These are phyloP conservation scores for Chroicocephalus ridibundus DNA, from an alignment of 2,113 vertebrate species.

Conservation along the genomic window DNA sequence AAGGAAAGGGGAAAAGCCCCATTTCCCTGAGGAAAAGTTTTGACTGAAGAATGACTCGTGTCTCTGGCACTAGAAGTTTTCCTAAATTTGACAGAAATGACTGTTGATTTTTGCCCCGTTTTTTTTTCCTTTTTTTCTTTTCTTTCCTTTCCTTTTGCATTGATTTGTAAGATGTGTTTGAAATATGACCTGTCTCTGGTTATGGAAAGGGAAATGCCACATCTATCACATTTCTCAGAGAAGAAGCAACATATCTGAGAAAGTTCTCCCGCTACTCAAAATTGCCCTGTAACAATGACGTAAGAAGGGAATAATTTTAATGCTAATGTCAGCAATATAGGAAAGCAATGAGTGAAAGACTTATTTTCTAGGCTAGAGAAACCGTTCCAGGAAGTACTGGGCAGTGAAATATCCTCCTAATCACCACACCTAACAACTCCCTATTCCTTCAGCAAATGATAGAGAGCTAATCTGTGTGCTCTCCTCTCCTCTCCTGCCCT, in stretches of 20 bases:
- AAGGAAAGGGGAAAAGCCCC: not conserved
- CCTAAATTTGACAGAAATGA: not conserved
- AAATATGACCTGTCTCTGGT: not conserved
- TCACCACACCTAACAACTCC: not conserved
- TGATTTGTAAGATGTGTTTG: not conserved
- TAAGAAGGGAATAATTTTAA: not conserved
- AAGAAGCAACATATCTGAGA: not conserved
- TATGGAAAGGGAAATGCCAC: not conserved
- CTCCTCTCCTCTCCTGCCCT: no score
- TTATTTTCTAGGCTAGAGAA: not conserved
- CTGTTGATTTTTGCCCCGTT: not conserved
- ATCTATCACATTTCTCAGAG: not conserved
- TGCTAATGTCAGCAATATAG: not conserved
- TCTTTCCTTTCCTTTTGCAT: not conserved
- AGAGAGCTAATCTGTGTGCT: not conserved
- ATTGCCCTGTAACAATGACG: not conserved
- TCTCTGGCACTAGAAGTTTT: not conserved
- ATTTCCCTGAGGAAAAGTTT: not conserved
- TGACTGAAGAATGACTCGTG: not conserved
- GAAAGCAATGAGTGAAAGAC: not conserved
- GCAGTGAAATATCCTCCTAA: not conserved
- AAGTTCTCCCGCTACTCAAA: not conserved
- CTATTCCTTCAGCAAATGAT: not conserved
- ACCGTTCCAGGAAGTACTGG: not conserved
- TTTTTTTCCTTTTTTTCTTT: fast-evolving